Conservation (phyloP, 2,797 vertebrate species). For the Poeciliopsis infans region DNA sequence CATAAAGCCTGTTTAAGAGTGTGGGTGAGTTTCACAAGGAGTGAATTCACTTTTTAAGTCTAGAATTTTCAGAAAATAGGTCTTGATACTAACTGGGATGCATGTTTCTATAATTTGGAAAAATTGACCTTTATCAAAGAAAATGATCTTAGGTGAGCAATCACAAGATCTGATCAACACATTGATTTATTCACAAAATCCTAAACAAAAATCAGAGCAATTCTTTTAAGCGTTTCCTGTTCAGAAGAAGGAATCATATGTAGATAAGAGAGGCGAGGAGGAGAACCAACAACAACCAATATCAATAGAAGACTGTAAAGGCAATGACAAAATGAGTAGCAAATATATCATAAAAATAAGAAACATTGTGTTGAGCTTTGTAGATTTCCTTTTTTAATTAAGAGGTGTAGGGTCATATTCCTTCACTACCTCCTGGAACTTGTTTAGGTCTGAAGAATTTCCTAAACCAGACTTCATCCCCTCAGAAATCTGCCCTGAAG, state of each 20-base stretch:
- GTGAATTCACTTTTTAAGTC: neutral
- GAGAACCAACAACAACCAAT: neutral
- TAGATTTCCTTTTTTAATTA: neutral
- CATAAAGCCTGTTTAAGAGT: neutral
- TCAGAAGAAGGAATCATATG: neutral
- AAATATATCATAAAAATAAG: conserved; percentile 33
- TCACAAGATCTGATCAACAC: neutral
- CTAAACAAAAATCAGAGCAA: neutral
- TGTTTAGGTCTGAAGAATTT: conserved; percentile 63
- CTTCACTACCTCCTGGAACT: conserved; percentile 28
- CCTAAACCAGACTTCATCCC: conserved; percentile 69
- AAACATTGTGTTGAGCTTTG: conserved; percentile 9
- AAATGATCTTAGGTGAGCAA: neutral
- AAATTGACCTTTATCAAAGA: neutral
- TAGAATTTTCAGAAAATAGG: neutral
- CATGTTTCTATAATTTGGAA: neutral
- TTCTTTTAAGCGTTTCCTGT: neutral
- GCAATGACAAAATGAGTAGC: conserved; percentile 31
- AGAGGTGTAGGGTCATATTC: conserved; percentile 23
- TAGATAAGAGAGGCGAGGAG: neutral
- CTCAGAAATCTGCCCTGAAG: conserved; percentile 73
- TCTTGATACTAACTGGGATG: too few relatives aligned
- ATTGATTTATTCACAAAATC: neutral
- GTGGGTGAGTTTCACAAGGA: neutral
- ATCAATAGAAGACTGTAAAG: neutral